Percentiles rank a stretch among this genome's conserved stretches.
Evolutionary conservation across 2,113 vertebrate genomes (phyloP).

Genomic region (Mormyrus iriodes): DNA sequence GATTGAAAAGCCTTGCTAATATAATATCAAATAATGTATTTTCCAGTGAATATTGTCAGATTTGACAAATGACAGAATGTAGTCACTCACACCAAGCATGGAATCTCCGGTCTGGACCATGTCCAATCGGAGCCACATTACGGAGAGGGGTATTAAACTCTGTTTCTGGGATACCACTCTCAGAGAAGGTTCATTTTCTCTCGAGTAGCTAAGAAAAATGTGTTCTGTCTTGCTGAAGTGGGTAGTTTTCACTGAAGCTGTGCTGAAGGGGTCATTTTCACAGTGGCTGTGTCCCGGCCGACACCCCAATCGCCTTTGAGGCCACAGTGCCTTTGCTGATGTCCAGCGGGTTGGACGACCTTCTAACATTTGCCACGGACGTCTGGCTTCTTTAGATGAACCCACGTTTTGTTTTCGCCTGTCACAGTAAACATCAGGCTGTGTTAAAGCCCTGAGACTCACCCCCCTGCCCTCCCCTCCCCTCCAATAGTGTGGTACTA

Average conservation of each 20-base stretch:
- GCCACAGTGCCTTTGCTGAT: too few species aligned
- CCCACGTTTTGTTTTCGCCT: not conserved
- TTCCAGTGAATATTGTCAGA: not conserved
- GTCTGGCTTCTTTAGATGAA: not conserved
- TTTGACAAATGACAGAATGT: not conserved
- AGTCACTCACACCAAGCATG: not conserved
- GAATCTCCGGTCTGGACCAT: not conserved
- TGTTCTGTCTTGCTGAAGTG: not conserved
- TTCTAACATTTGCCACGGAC: not conserved
- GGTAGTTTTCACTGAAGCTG: not conserved
- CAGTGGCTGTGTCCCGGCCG: not conserved
- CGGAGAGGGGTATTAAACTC: not conserved
- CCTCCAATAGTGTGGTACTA: conserved; percentile 79
- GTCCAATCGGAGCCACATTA: not conserved
- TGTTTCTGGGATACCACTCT: not conserved
- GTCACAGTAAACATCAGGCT: not conserved
- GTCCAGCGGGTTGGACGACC: too few species aligned
- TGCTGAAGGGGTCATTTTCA: not conserved
- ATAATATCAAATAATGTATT: not conserved
- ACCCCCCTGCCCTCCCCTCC: not conserved
- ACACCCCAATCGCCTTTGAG: not conserved
- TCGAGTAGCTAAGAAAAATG: not conserved
- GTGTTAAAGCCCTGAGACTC: not conserved
- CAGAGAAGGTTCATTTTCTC: not conserved
- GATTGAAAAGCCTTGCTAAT: not conserved